Base-by-base conservation (phyloP, 2,797 vertebrate species). In the Aeoliscus strigatus region DNA sequence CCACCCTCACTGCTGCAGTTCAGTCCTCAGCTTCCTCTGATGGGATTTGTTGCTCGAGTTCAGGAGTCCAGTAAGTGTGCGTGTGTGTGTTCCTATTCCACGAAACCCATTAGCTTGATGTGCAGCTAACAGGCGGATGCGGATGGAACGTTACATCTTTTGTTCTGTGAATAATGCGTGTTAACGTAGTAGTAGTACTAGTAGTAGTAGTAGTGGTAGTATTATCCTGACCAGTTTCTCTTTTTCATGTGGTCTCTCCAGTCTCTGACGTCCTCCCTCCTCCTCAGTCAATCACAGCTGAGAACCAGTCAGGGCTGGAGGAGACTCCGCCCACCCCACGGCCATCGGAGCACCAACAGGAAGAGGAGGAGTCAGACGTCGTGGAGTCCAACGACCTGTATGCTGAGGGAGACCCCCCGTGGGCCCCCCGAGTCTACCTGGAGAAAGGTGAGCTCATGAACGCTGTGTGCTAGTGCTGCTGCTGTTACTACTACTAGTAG, bases 21-120 rank as follows among this genome's bases (percentile, higher is more conserved):
- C 87, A 94, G 91, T 76, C 94, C 95, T 60, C 95, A 98, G 91
- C 92, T 98, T 71, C 95, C 95, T 13, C 88, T 98, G 73, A 96
- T 92, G 90, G 95, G 95, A 67, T 98, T 97, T 75, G 95, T 96
- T 69, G 95, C 94, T 85, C 91, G 94, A 77, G 92, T 98, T 80
- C 94, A 97, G 85, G 95, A 97, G 88, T 94, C 92, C 80, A 97
- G 95, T 98, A 86, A 97, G 95, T 96, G 9, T 35, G 10, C 27
- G 26, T 16, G 3, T 27, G 2, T 42, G 10, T n/a, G n/a, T n/a
- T n/a, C n/a, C n/a, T n/a, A n/a, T n/a, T n/a, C n/a, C n/a, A n/a
- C n/a, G n/a, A n/a, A n/a, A n/a, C n/a, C n/a, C n/a, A n/a, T n/a
- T n/a, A n/a, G n/a, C n/a, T n/a, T n/a, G n/a, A n/a, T n/a, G n/a